Conservation (phyloP, 2,888 invertebrate species). For the Pogonocherus hispidulus region DNA sequence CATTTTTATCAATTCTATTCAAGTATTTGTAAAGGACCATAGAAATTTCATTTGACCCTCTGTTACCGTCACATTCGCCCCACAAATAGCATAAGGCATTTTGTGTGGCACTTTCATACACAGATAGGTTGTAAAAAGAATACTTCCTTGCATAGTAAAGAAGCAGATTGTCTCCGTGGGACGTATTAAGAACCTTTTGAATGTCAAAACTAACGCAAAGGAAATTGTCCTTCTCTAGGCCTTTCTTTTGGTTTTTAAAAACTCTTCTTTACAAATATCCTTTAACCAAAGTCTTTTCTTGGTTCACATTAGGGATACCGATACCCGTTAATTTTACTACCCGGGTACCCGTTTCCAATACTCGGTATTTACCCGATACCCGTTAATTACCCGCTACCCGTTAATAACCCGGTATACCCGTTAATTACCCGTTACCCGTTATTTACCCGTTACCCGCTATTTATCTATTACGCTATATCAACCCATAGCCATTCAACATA, state of each 20-base stretch:
- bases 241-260: slow-evolving; percentile 15
- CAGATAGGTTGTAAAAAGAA: not conserved
- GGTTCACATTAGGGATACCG: too few relatives aligned
- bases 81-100: slow-evolving; percentile 11
- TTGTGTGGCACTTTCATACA: not conserved
- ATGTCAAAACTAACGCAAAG: slow-evolving; percentile 26
- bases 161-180: too few relatives aligned
- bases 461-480: too few relatives aligned
- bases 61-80: slow-evolving; percentile 5
- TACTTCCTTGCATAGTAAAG: slow-evolving; percentile 8
- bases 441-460: too few relatives aligned
- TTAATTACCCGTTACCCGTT: too few relatives aligned
- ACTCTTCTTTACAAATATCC: slow-evolving; percentile 6
- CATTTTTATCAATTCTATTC: slow-evolving; percentile 5
- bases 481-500: too few relatives aligned
- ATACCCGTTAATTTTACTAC: too few relatives aligned
- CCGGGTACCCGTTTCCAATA: too few relatives aligned
- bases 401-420: too few relatives aligned
- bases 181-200: too few relatives aligned
- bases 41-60: slow-evolving; percentile 3
- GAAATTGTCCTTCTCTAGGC: slow-evolving; percentile 6
- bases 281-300: slow-evolving; percentile 16
- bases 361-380: too few relatives aligned
- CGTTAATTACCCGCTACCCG: too few relatives aligned
- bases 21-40: not conserved